Evolutionary conservation across 2,888 invertebrate species (phyloP).

Genomic region (Thalpophila matura): DNA sequence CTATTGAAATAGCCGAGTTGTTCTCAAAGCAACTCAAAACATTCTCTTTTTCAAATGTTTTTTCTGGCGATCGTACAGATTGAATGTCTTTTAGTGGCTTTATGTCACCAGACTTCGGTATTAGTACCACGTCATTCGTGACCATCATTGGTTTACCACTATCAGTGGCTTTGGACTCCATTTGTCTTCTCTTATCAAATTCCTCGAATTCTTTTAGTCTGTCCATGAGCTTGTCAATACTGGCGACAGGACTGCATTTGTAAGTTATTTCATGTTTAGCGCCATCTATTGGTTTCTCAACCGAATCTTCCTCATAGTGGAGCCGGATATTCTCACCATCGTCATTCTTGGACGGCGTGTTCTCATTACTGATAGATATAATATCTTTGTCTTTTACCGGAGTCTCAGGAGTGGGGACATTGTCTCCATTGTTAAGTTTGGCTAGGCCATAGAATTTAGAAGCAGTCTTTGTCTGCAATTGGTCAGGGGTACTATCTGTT

Average conservation of each 20-base stretch:
- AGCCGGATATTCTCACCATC: conserved; percentile 87
- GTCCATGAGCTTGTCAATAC: conserved; percentile 88
- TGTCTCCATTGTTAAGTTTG: conserved; percentile 81
- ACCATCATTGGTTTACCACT: conserved; percentile 84
- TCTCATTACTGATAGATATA: conserved; percentile 74
- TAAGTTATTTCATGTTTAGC: conserved; percentile 80
- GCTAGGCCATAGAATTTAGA: conserved; percentile 82
- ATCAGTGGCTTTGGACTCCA: conserved; percentile 81
- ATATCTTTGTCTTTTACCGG: conserved; percentile 82
- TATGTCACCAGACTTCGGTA: conserved; percentile 87
- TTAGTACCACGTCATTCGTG: conserved; percentile 86
- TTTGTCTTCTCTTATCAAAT: conserved; percentile 86
- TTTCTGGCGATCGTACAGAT: conserved; percentile 84
- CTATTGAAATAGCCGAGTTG: conserved; percentile 89
- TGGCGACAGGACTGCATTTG: conserved; percentile 82
- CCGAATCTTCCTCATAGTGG: conserved; percentile 85
- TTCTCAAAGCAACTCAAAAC: conserved; percentile 89
- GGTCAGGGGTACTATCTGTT: conserved; percentile 64
- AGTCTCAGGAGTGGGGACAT: conserved; percentile 75
- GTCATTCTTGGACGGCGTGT: conserved; percentile 83
- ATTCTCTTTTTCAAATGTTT: conserved; percentile 85
- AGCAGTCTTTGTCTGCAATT: conserved; percentile 78
- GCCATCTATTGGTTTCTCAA: conserved; percentile 79
- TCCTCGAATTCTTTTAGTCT: conserved; percentile 89
- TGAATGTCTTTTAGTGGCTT: conserved; percentile 87